A percentile compares a stretch with the other conserved stretches of the same genome.
phyloP scores from a whole-genome alignment of 2,888 invertebrate genomes.

The Dichetophora obliterata region DNA sequence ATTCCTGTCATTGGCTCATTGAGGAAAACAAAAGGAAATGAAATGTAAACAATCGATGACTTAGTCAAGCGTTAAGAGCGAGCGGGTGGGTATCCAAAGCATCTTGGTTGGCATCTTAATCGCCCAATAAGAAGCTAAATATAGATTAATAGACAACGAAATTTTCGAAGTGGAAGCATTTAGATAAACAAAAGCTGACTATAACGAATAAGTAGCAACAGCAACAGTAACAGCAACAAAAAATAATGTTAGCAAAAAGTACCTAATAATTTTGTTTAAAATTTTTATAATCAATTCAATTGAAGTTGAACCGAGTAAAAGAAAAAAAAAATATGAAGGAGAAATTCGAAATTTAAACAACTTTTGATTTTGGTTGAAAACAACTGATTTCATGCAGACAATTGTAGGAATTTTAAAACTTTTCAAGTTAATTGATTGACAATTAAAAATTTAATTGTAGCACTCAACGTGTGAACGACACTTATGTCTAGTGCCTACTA shows the following conservation, averaged over 20 bases:
- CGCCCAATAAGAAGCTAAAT: constrained; percentile 29
- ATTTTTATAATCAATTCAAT: neutral
- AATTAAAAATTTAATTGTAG: too few relatives aligned
- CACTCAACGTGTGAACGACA: too few relatives aligned
- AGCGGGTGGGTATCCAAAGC: neutral
- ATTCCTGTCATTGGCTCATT: neutral
- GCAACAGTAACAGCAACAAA: neutral
- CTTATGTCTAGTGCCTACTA: too few relatives aligned
- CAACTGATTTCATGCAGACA: neutral
- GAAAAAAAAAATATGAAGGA: neutral
- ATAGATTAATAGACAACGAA: constrained; percentile 33
- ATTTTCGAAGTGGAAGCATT: constrained; percentile 35
- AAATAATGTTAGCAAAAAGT: constrained; percentile 7
- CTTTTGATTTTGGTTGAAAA: neutral
- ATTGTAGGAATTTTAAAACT: neutral
- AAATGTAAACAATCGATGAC: constrained; percentile 43
- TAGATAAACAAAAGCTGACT: constrained; percentile 10
- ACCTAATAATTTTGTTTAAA: constrained; percentile 23
- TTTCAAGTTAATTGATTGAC: neutral
- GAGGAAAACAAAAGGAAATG: constrained; percentile 44
- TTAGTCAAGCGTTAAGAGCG: neutral
- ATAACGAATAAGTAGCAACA: constrained; percentile 7
- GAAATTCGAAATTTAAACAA: neutral
- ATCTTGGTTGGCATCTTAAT: constrained; percentile 8
- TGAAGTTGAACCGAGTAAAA: neutral